Evolutionary conservation across 2,888 invertebrate genomes (phyloP).

Genomic region (Arctia plantaginis): DNA sequence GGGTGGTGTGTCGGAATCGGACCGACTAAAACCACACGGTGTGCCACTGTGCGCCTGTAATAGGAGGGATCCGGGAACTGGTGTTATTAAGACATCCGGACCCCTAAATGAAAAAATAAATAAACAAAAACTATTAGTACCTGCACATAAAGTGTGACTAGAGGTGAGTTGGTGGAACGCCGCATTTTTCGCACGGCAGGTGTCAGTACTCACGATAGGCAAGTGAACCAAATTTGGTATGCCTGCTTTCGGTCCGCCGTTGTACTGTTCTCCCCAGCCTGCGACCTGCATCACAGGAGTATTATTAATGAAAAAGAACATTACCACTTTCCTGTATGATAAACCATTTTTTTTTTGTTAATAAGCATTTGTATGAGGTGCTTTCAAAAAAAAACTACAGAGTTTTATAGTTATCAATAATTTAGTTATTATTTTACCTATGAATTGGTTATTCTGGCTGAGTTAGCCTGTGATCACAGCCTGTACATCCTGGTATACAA

Average conservation of each 20-base stretch:
- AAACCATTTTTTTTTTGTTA: background rate
- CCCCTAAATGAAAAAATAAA: too few species aligned
- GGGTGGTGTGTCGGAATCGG: too few species aligned
- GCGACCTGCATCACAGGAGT: background rate
- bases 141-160: conserved; percentile 7
- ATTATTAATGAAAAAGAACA: background rate
- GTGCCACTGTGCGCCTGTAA: too few species aligned
- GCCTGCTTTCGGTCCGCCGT: background rate
- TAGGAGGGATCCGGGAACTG: too few species aligned
- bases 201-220: background rate
- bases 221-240: background rate
- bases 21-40: too few species aligned
- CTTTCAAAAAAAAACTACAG: background rate
- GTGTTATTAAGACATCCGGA: too few species aligned
- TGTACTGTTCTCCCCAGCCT: conserved; percentile 9
- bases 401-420: too few species aligned
- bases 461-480: too few species aligned
- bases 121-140: background rate
- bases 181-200: background rate
- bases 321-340: background rate
- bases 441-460: too few species aligned
- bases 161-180: background rate
- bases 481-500: too few species aligned
- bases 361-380: background rate
- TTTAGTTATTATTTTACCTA: too few species aligned